These are phyloP conservation scores for Salpingus planirostris DNA, from an alignment of 2,888 invertebrate genomes.

Conservation along the genomic window DNA sequence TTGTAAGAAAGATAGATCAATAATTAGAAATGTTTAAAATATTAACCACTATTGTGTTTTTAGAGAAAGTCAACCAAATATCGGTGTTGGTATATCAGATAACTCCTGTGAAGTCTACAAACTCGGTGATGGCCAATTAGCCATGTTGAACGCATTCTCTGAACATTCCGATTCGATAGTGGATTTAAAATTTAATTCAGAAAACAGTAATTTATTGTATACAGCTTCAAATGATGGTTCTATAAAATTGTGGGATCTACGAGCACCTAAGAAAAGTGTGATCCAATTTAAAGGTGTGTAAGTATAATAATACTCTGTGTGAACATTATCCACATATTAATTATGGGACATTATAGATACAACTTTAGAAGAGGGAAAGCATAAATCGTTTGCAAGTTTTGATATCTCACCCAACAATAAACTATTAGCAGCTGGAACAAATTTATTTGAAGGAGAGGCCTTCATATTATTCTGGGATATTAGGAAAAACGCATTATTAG, in stretches of 20 bases:
- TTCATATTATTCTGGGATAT: slow-evolving; percentile 77
- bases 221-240: slow-evolving; percentile 49
- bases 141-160: slow-evolving; percentile 35
- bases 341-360: slow-evolving; percentile 23
- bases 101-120: slow-evolving; percentile 44
- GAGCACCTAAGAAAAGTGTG: slow-evolving; percentile 43
- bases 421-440: slow-evolving; percentile 67
- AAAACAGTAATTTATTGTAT: slow-evolving; percentile 50
- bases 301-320: background rate
- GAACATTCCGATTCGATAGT: slow-evolving; percentile 45
- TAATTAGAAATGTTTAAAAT: too few species aligned
- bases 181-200: slow-evolving; percentile 51
- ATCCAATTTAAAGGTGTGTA: slow-evolving; percentile 40
- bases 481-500: slow-evolving; percentile 53
- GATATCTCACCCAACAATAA: slow-evolving; percentile 64
- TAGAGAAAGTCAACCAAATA: slow-evolving; percentile 37
- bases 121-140: slow-evolving; percentile 38
- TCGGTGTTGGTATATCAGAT: slow-evolving; percentile 46
- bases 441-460: slow-evolving; percentile 57
- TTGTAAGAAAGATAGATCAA: too few species aligned
- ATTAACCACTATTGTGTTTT: too few species aligned
- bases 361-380: slow-evolving; percentile 21
- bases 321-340: background rate
- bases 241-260: slow-evolving; percentile 55
- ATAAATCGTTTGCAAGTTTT: slow-evolving; percentile 52